phyloP scores from a whole-genome alignment of 2,797 vertebrate genomes.

The Channa striata region DNA sequence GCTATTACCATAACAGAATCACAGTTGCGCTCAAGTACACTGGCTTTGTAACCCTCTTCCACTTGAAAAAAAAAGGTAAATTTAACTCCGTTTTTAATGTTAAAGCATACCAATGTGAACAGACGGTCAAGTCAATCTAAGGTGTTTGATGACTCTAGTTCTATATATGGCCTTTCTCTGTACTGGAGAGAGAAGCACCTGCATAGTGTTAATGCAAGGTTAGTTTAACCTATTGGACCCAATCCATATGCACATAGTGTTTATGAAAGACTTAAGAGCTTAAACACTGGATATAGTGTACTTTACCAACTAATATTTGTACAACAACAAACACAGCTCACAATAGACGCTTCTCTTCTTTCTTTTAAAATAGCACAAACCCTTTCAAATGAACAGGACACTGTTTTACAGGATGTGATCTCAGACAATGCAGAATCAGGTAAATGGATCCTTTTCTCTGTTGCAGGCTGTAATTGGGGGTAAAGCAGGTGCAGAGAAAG shows the following conservation, averaged over 20 bases:
- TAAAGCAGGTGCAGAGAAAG: slow-evolving; percentile 38
- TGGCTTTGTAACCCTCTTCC: background rate
- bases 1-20: background rate
- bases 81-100: background rate
- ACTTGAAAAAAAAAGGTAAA: background rate
- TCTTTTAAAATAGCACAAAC: slow-evolving; percentile 26
- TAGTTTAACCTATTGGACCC: too few relatives aligned
- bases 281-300: background rate
- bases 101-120: background rate
- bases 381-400: slow-evolving; percentile 29
- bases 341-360: slow-evolving; percentile 27
- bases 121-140: background rate
- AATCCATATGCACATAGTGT: background rate
- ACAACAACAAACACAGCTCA: slow-evolving; percentile 46
- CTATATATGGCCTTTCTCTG: background rate
- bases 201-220: background rate
- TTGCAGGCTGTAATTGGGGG: slow-evolving; percentile 74
- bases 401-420: slow-evolving; percentile 36
- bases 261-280: background rate
- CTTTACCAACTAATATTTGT: slow-evolving; percentile 24
- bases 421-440: slow-evolving; percentile 40
- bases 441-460: slow-evolving; percentile 73
- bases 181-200: slow-evolving; percentile 6
- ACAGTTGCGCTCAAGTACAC: slow-evolving; percentile 2
- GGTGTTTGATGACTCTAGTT: slow-evolving; percentile 5